Conservation (phyloP, 2,113 vertebrate species). For the Pseudonaja textilis region DNA sequence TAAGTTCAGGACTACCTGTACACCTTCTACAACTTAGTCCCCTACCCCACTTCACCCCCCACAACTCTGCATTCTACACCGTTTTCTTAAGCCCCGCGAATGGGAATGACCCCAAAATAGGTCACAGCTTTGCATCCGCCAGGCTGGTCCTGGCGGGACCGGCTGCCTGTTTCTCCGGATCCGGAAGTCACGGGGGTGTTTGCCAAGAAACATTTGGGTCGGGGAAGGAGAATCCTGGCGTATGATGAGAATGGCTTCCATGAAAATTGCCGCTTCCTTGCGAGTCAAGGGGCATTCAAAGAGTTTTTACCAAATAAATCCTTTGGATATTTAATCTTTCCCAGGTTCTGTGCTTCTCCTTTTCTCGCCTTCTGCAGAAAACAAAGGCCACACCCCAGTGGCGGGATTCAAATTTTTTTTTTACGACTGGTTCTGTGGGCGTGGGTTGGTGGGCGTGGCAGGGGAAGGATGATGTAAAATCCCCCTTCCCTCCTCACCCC, state of each 20-base stretch:
- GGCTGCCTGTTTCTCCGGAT: background rate
- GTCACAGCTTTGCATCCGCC: background rate
- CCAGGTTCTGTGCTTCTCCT: background rate
- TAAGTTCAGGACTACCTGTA: no score
- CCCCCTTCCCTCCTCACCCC: no score
- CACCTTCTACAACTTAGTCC: background rate
- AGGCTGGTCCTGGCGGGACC: conserved; percentile 63
- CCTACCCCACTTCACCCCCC: background rate
- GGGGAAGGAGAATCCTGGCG: background rate
- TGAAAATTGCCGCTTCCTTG: conserved; percentile 39
- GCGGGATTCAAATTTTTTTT: no score
- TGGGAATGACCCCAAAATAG: background rate
- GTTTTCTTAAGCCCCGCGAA: background rate
- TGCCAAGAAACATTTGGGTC: background rate
- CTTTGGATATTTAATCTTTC: conserved; percentile 13
- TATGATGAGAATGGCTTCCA: conserved; percentile 33
- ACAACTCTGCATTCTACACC: background rate
- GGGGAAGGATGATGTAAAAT: no score
- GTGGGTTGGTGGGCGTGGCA: no score
- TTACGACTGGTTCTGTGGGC: no score
- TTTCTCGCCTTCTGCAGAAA: background rate
- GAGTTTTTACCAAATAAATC: conserved; percentile 30
- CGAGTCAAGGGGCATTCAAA: conserved; percentile 38
- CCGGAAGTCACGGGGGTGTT: background rate
- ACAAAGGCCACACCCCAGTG: no score